Conservation (phyloP, 2,797 vertebrate species). For the Podargus strigoides region DNA sequence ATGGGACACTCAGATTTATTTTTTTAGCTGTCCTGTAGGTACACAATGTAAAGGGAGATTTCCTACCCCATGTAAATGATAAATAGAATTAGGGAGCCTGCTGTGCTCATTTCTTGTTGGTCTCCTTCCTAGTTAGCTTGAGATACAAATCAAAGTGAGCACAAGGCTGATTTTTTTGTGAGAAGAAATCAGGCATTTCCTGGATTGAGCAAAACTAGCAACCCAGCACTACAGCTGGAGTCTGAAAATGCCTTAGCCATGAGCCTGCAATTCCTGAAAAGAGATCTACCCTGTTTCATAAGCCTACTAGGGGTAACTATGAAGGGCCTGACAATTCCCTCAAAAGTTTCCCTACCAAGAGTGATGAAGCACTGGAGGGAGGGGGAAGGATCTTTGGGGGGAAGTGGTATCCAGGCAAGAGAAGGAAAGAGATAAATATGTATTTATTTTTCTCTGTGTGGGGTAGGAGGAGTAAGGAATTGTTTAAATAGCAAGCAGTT, state of each 20-base stretch:
- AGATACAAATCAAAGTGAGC: neutral
- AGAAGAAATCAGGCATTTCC: neutral
- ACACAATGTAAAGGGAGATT: neutral
- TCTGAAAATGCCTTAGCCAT: neutral
- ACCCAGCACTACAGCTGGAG: neutral
- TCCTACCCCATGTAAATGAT: neutral
- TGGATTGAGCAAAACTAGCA: neutral
- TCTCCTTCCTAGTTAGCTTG: neutral
- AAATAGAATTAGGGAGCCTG: neutral
- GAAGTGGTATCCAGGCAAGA: neutral
- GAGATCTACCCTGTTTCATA: neutral
- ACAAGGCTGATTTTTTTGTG: neutral
- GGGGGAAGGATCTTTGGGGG: neutral
- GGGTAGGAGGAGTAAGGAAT: neutral
- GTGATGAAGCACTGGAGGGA: neutral
- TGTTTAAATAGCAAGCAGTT: neutral
- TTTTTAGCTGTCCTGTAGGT: neutral
- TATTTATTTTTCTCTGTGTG: rapidly evolving
- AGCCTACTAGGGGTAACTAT: rapidly evolving
- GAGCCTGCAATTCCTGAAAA: neutral
- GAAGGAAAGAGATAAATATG: neutral
- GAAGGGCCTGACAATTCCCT: neutral
- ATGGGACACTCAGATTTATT: neutral
- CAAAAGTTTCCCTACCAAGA: neutral
- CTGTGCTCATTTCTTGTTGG: neutral